These are phyloP conservation scores for Pteropus alecto DNA, from an alignment of 2,113 vertebrate genomes.

Conservation along the genomic window DNA sequence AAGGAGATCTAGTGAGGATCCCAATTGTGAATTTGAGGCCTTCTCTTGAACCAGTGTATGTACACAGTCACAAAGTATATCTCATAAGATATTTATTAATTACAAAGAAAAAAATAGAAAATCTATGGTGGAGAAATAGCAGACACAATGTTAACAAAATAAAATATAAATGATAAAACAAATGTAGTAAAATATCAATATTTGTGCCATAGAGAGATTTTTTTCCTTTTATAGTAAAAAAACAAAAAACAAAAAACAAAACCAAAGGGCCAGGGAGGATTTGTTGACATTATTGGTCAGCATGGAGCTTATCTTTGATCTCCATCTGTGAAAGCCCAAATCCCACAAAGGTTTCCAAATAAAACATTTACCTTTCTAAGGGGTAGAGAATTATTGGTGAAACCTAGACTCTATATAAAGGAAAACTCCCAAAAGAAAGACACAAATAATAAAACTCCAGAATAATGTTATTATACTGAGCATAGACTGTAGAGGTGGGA, in stretches of 20 bases:
- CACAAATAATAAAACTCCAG: constrained; percentile 3
- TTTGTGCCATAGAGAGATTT: neutral
- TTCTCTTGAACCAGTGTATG: constrained; percentile 6
- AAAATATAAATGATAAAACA: neutral
- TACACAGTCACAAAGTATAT: neutral
- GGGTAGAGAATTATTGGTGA: neutral
- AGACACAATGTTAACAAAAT: neutral
- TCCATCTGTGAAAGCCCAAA: constrained; percentile 25
- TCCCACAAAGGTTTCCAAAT: constrained; percentile 36
- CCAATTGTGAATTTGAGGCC: neutral
- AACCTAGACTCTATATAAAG: neutral
- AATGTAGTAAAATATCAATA: neutral
- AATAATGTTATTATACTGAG: constrained; percentile 11
- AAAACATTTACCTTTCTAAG: constrained; percentile 5
- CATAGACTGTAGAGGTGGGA: neutral
- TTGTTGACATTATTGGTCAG: neutral
- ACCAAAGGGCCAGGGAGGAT: neutral
- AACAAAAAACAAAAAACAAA: neutral
- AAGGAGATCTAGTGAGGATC: neutral
- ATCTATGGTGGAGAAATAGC: neutral
- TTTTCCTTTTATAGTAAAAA: constrained; percentile 5
- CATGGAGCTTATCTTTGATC: constrained; percentile 43
- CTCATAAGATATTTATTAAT: neutral
- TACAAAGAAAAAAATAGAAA: constrained; percentile 4
- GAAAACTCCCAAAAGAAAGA: constrained; percentile 5